phyloP scores from a whole-genome alignment of 2,888 invertebrate species.

The Sipunculus nudus region DNA sequence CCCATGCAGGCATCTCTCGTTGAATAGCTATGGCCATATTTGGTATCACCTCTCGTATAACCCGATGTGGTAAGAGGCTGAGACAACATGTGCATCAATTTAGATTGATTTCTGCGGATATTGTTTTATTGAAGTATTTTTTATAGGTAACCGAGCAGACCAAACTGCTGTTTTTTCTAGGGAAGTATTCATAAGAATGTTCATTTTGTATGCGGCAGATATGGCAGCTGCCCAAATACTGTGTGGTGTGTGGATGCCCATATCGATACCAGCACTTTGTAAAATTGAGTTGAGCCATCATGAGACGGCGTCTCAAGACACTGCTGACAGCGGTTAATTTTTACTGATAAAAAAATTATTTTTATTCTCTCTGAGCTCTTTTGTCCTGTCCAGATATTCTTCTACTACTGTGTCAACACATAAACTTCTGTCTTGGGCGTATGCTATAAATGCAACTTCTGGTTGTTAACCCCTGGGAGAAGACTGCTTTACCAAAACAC shows the following conservation, averaged over 20 bases:
- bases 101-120: too few relatives aligned
- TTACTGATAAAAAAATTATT: conserved; percentile 20
- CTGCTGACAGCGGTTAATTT: conserved; percentile 19
- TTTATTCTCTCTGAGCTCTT: conserved; percentile 16
- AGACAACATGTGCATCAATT: too few relatives aligned
- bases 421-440: conserved; percentile 17
- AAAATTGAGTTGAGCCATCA: conserved; percentile 27
- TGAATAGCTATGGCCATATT: too few relatives aligned
- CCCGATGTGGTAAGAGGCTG: too few relatives aligned
- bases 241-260: conserved; percentile 17
- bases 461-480: conserved; percentile 21
- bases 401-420: conserved; percentile 16
- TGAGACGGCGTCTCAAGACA: conserved; percentile 21
- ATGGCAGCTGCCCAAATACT: conserved; percentile 20
- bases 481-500: conserved; percentile 26
- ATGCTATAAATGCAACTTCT: conserved; percentile 9
- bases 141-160: too few relatives aligned
- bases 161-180: conserved; percentile 26
- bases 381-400: conserved; percentile 17
- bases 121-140: too few relatives aligned
- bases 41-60: too few relatives aligned
- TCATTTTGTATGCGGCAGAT: conserved; percentile 1
- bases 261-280: conserved; percentile 22
- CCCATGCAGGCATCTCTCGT: too few relatives aligned
- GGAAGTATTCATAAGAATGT: conserved; percentile 17